Percentiles rank a stretch among this genome's conserved stretches.
Evolutionary conservation across 2,888 invertebrate species (phyloP).

Genomic region (Mellilla xanthometata): DNA sequence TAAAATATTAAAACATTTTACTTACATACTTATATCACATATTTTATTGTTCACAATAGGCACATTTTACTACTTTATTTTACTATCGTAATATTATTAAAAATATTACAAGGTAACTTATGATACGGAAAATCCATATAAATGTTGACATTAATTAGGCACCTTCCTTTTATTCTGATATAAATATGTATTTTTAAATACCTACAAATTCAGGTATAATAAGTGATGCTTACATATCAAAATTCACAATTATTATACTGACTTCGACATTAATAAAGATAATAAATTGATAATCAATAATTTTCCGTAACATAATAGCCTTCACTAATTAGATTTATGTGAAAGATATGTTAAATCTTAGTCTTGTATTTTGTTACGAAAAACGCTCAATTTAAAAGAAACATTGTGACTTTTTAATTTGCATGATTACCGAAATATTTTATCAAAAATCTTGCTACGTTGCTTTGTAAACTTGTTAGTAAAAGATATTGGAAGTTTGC

Average conservation of each 20-base stretch:
- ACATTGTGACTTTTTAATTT: constrained; percentile 13
- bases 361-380: constrained; percentile 7
- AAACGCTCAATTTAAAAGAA: constrained; percentile 15
- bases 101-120: constrained; percentile 19
- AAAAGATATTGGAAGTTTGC: too few relatives aligned
- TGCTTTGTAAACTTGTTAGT: too few relatives aligned
- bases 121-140: constrained; percentile 30
- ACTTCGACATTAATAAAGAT: too few relatives aligned
- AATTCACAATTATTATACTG: constrained; percentile 15
- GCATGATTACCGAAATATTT: not conserved
- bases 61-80: constrained; percentile 21
- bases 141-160: constrained; percentile 1
- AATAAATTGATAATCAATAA: constrained; percentile 1
- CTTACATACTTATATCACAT: constrained; percentile 10
- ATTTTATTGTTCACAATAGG: constrained; percentile 25
- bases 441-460: too few relatives aligned
- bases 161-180: constrained; percentile 6
- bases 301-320: constrained; percentile 24
- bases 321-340: constrained; percentile 4
- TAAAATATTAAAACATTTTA: constrained; percentile 37
- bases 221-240: constrained; percentile 19
- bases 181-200: constrained; percentile 7
- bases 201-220: constrained; percentile 10
- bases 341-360: constrained; percentile 7
- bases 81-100: constrained; percentile 8